A percentile compares a stretch with the other conserved stretches of the same genome.
These are phyloP conservation scores for Drosophila pandora DNA, from an alignment of 1,140 invertebrate species.

Conservation along the genomic window DNA sequence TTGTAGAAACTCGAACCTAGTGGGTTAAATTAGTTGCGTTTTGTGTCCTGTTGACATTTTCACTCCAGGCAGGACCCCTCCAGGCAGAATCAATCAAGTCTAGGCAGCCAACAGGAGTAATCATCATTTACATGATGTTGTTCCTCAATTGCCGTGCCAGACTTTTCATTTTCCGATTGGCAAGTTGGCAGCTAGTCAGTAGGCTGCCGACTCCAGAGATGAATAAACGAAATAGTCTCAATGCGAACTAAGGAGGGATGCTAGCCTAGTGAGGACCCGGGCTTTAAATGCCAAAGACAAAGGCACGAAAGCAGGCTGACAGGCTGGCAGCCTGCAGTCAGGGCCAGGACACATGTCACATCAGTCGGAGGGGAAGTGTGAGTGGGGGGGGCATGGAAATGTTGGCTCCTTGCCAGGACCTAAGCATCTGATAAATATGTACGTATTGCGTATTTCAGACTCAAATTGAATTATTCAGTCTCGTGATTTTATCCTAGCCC, in stretches of 20 bases:
- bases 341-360: constrained; percentile 36
- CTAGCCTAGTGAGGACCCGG: constrained; percentile 10
- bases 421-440: constrained; percentile 38
- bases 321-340: constrained; percentile 10
- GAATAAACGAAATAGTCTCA: constrained; percentile 50
- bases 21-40: no score
- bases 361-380: neutral
- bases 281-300: constrained; percentile 39
- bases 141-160: constrained; percentile 48
- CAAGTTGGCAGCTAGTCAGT: constrained; percentile 39
- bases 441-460: constrained; percentile 17
- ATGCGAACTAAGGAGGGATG: constrained; percentile 12
- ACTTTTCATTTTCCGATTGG: constrained; percentile 30
- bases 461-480: constrained; percentile 67
- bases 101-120: constrained; percentile 14
- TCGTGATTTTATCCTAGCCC: constrained; percentile 41
- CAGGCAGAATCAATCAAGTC: constrained; percentile 38
- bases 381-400: constrained; percentile 7
- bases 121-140: constrained; percentile 53
- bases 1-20: no score
- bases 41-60: constrained; percentile 11
- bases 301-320: neutral
- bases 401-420: constrained; percentile 31
- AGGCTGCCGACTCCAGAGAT: constrained; percentile 35
- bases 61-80: neutral